Base-by-base conservation (phyloP, 2,113 vertebrate genomes). In the Pleuronectes platessa region DNA sequence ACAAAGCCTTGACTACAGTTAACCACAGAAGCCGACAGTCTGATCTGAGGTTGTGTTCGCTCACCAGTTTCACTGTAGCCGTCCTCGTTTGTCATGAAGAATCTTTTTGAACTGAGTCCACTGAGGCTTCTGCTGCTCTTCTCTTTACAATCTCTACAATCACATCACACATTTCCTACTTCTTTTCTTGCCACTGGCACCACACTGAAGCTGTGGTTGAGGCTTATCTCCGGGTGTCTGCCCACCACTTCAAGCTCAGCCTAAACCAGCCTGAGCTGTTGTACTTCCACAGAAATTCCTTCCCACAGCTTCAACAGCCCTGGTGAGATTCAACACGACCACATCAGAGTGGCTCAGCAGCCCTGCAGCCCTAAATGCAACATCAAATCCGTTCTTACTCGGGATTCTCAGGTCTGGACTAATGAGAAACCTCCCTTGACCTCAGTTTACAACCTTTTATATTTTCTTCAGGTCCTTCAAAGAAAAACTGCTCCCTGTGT, bases 391-490 rank as follows among this genome's bases (percentile, higher is more conserved):
- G 70, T 65, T 37, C 21, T 45, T 53, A 37, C 13, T 45, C 40
- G 42, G 69, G 65, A 76, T 31, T 63, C 20, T 76, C 53, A 17
- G 24, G 5, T 61, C 53, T 61, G 8, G 58, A 54, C 62, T 61
- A 68, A 83, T 60, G 47, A 80, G 64, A 70, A 53, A 67, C 71
- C 15, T 66, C 26, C 0, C 2, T n/a, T 56, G 26, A 61, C 61
- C 49, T 5, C 10, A 51, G n/a, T 54, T 68, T 64, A 35, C 47
- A 26, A 17, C 20, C 14, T 15, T 15, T 10, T 37, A 10, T 53
- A 13, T 42, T 42, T 24, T 42, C 49, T 66, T 60, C 66, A 61
- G 23, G 17, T 18, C 27, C 21, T 26, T 24, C 26, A 51, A 53
- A 76, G 58, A 51, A 58, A 42, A 63, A 31, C 4, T 15, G 37